Base-by-base conservation (phyloP, 2,888 invertebrate species). In the Ectemnius cavifrons region DNA sequence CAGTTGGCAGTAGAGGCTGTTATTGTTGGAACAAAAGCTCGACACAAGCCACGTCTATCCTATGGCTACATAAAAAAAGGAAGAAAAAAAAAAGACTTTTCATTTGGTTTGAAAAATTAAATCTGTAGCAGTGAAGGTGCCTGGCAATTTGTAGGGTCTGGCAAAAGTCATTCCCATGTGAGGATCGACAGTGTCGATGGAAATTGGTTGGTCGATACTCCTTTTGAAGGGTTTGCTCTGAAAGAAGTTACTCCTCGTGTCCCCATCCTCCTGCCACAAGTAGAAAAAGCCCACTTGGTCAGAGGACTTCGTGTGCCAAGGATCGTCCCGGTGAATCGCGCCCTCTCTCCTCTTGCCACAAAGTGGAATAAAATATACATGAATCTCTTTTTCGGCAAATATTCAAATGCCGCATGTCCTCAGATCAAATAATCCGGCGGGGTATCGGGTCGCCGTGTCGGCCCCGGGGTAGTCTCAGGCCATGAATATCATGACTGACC, bases 401-500 rank as follows among this genome's bases (percentile, higher is more conserved):
- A 91, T 91, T 90, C 90, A 90, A 91, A 90, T 90, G 85, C 78
- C 73, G 37, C 37, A 59, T 67, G 75, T 76, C 74, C 78, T 85
- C 84, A 83, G 89, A 89, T 90, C 89, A 85, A 89, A 90, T 88
- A 88, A 88, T 37, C 87, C 81, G 86, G 72, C 73, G 68, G 82
- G 84, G 83, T 85, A 86, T 84, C 86, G 82, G 83, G 84, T 85
- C 85, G 84, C 79, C 78, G 75, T 80, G 83, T 80, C 76, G 85
- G 82, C 85, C 86, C 84, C 84, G 79, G 84, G 86, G 83, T 86
- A 88, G 89, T 90, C 90, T 89, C 90, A 88, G 84, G 85, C 89
- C 90, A 90, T 91, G 91, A 91, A 91, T 91, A 91, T 89, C 89
- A 89, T 90, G 88, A 88, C 88, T 89, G 89, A 89, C 89, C 89